Percentiles rank a stretch among this genome's conserved stretches.
Conservation (phyloP, 1,140 invertebrate genomes). For the Linepithema humile region DNA sequence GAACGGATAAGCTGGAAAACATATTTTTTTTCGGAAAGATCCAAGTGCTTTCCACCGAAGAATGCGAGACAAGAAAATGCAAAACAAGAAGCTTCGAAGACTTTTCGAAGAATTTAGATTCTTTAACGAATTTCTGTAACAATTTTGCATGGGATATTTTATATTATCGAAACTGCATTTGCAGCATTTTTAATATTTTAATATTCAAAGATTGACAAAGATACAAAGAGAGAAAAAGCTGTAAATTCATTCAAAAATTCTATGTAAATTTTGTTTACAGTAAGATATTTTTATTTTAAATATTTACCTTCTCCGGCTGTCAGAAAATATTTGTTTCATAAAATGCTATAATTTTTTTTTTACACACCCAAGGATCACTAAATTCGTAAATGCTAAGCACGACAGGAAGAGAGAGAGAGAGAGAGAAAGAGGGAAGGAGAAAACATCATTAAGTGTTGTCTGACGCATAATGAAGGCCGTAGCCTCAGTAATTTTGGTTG, state of each 20-base stretch:
- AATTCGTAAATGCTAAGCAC: neutral
- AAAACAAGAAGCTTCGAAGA: neutral
- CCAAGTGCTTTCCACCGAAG: neutral
- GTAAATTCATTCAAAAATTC: neutral
- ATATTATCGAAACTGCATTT: neutral
- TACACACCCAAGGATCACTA: neutral
- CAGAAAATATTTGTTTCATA: neutral
- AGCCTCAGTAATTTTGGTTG: constrained; percentile 1
- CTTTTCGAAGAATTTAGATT: neutral
- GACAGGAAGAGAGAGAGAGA: neutral
- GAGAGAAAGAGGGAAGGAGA: neutral
- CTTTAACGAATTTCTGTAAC: neutral
- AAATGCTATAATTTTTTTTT: neutral
- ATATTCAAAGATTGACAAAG: neutral
- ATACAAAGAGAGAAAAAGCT: neutral
- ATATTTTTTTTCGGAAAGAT: neutral
- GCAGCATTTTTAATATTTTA: neutral
- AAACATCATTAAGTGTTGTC: neutral
- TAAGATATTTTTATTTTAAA: neutral
- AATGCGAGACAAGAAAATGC: neutral
- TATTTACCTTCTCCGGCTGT: neutral
- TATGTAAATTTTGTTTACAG: neutral
- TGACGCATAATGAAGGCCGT: constrained; percentile 4
- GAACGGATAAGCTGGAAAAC: neutral
- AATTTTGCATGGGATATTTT: neutral